A percentile compares a stretch with the other conserved stretches of the same genome.
Conservation (phyloP, 2,888 invertebrate genomes). For the Dastarcus helophoroides region DNA sequence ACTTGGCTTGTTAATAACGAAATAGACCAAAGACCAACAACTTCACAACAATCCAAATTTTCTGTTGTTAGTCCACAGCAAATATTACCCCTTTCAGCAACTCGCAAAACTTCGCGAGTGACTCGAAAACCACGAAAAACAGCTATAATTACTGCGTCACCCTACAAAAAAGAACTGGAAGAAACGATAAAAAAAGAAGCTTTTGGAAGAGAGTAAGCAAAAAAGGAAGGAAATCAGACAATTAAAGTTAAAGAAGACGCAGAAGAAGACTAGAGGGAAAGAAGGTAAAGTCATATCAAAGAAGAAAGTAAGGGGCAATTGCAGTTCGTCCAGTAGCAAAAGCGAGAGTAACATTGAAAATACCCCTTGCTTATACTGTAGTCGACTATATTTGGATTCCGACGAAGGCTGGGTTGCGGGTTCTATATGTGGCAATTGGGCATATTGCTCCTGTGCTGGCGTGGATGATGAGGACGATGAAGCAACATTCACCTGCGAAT, state of each 20-base stretch:
- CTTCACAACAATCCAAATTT: slow-evolving; percentile 5
- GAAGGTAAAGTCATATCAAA: too few relatives aligned
- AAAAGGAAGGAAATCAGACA: slow-evolving; percentile 3
- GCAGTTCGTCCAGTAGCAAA: too few relatives aligned
- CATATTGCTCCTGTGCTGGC: too few relatives aligned
- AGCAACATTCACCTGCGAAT: too few relatives aligned
- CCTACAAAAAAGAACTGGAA: slow-evolving; percentile 8
- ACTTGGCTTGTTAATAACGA: background rate
- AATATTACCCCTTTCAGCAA: slow-evolving; percentile 5
- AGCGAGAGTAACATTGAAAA: too few relatives aligned
- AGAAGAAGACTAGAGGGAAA: slow-evolving; percentile 1
- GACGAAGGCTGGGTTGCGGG: too few relatives aligned
- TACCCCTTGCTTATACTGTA: too few relatives aligned
- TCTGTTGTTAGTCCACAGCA: slow-evolving; percentile 8
- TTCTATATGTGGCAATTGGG: too few relatives aligned
- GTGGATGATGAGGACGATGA: too few relatives aligned
- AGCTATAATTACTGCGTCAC: slow-evolving; percentile 6
- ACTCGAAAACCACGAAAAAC: slow-evolving; percentile 6
- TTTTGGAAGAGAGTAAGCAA: background rate
- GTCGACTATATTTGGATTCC: too few relatives aligned
- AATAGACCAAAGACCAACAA: slow-evolving; percentile 4
- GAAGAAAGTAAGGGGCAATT: too few relatives aligned
- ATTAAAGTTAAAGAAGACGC: slow-evolving; percentile 4
- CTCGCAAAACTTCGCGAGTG: slow-evolving; percentile 4
- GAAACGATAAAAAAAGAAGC: slow-evolving; percentile 4